These are phyloP conservation scores for Calidris pugnax DNA, from an alignment of 2,113 vertebrate genomes.

Conservation along the genomic window DNA sequence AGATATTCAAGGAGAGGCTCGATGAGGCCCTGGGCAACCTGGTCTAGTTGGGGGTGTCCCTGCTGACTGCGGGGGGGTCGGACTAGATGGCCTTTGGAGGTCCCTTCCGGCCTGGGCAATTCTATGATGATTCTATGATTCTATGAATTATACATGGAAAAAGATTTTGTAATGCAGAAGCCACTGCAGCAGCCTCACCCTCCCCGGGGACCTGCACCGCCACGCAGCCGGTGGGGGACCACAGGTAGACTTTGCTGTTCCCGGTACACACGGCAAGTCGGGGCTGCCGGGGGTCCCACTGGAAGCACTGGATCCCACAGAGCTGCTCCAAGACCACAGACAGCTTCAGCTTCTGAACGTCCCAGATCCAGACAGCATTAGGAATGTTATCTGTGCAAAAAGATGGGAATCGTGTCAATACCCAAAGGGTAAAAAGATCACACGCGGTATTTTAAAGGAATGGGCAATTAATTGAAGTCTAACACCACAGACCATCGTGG, in stretches of 20 bases:
- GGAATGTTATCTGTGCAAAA: slow-evolving; percentile 84
- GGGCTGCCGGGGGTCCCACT: slow-evolving; percentile 88
- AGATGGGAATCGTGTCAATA: rapidly evolving
- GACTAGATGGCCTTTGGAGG: too few species aligned
- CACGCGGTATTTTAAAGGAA: neutral
- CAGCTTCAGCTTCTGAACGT: slow-evolving; percentile 84
- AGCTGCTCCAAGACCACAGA: slow-evolving; percentile 87
- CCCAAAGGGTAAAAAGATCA: neutral
- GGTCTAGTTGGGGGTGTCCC: too few species aligned
- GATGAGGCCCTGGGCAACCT: too few species aligned
- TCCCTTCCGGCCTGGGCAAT: too few species aligned
- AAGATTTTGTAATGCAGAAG: neutral
- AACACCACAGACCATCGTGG: neutral
- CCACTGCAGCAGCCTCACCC: slow-evolving; percentile 73
- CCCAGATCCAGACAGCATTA: slow-evolving; percentile 91
- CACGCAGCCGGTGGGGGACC: slow-evolving; percentile 88
- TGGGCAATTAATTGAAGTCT: neutral
- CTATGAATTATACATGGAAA: rapidly evolving
- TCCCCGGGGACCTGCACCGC: slow-evolving; percentile 86
- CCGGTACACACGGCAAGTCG: slow-evolving; percentile 90
- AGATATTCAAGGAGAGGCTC: too few species aligned
- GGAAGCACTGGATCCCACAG: slow-evolving; percentile 81
- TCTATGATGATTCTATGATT: too few species aligned
- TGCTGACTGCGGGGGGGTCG: too few species aligned
- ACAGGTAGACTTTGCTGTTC: slow-evolving; percentile 84